phyloP scores from a whole-genome alignment of 2,888 invertebrate species.

The Acrobasis suavella region DNA sequence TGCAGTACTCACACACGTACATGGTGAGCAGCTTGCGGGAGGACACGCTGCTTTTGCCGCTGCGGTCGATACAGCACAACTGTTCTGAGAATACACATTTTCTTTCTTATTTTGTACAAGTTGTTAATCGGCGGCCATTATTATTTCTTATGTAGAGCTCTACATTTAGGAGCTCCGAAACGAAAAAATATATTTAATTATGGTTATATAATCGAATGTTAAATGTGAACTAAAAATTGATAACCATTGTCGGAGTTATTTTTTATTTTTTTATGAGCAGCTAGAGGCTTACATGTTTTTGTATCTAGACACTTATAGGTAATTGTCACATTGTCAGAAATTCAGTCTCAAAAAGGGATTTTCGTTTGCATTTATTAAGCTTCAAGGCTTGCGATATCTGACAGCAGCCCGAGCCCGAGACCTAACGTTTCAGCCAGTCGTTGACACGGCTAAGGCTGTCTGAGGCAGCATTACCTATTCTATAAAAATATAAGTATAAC shows the following conservation, averaged over 20 bases:
- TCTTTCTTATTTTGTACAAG: not conserved
- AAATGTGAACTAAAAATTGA: too few species aligned
- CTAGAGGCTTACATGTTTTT: too few species aligned
- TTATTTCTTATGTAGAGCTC: too few species aligned
- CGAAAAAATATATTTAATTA: too few species aligned
- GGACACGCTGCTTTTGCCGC: conserved; percentile 53
- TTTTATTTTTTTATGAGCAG: too few species aligned
- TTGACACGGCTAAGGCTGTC: conserved; percentile 17
- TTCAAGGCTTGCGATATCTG: not conserved
- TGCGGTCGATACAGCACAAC: conserved; percentile 60
- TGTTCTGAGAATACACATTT: conserved; percentile 50
- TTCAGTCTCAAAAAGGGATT: too few species aligned
- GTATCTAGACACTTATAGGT: too few species aligned
- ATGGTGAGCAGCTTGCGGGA: conserved; percentile 61
- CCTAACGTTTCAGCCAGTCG: conserved; percentile 5
- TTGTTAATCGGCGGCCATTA: too few species aligned
- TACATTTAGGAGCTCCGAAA: too few species aligned
- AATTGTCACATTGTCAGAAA: too few species aligned
- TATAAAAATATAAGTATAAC: conserved; percentile 14
- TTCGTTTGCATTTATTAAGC: not conserved
- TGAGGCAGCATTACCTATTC: conserved; percentile 5
- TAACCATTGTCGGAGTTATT: too few species aligned
- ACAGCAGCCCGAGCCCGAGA: not conserved
- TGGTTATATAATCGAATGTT: too few species aligned
- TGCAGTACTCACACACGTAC: conserved; percentile 73